Evolutionary conservation across 1,140 invertebrate species (phyloP), one percentile per base, ranked within the genome.

Genomic region (Apis laboriosa): DNA sequence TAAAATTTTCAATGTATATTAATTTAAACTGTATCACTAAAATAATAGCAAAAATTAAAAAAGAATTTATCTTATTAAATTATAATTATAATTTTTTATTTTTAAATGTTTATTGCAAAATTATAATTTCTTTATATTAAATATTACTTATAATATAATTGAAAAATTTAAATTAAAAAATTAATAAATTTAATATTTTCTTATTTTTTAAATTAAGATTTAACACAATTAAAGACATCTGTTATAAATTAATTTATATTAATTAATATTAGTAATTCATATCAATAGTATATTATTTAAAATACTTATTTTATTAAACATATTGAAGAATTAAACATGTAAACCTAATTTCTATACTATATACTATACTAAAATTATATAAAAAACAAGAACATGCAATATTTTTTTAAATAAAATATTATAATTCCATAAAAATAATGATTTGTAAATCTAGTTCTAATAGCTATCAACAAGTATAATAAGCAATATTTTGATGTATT

Each of bases 371-470:
- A 72, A 72, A 28, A 72, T 21, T 19, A 72, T 67, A 56, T 1
- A 28, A 55, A 71, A 17, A 53, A 7, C 24, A 56, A 53, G 15
- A 71, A 55, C 49, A 55, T 71, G 51, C 24, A 71, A 53, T 55
- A 55, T 71, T 17, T 28, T 71, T 72, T 55, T 72, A 19, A 11
- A 67, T 11, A 21, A 67, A 49, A 72, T 72, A 17, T 72, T 72
- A 12, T 34, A 9, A 43, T 43, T 56, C 55, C 21, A 72, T 9
- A 72, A 72, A 19, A 24, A 63, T 24, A 8, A 72, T n/a, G 24
- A 72, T 24, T 55, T 72, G 21, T 15, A 19, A n/a, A 49, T 28
- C 49, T 53, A 55, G 9, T 28, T 28, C 21, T 56, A 72, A 13
- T 28, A 55, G 15, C 11, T 72, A 67, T 67, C 34, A 49, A 49